These are phyloP conservation scores for Melanotus villosus DNA, from an alignment of 2,888 invertebrate species.

Conservation along the genomic window DNA sequence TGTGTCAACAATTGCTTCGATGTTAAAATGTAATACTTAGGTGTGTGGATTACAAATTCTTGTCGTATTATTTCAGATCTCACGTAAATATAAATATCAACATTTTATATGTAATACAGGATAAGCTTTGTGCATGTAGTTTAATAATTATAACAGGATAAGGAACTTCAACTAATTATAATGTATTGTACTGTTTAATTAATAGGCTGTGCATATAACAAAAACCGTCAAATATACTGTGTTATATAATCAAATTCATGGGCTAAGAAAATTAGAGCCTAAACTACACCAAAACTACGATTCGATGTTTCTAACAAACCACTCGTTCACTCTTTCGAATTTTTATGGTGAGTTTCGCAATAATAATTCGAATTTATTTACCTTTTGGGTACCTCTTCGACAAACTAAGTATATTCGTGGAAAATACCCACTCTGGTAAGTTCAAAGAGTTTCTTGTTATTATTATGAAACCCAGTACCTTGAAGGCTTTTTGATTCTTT, in stretches of 20 bases:
- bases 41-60: not conserved
- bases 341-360: not conserved
- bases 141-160: constrained; percentile 2
- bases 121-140: constrained; percentile 24
- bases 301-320: constrained; percentile 19
- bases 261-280: constrained; percentile 32
- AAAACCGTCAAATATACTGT: constrained; percentile 49
- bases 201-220: constrained; percentile 46
- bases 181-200: constrained; percentile 36
- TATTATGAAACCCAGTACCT: no score
- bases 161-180: constrained; percentile 17
- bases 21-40: not conserved
- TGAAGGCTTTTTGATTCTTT: no score
- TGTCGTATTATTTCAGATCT: not conserved
- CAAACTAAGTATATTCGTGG: no score
- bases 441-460: no score
- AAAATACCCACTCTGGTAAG: no score
- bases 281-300: constrained; percentile 22
- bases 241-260: constrained; percentile 42
- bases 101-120: constrained; percentile 12
- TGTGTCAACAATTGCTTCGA: not conserved
- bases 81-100: not conserved
- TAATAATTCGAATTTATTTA: no score
- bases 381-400: no score
- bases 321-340: not conserved